Evolutionary conservation across 2,888 invertebrate genomes (phyloP).

Genomic region (Oasisia sp.): DNA sequence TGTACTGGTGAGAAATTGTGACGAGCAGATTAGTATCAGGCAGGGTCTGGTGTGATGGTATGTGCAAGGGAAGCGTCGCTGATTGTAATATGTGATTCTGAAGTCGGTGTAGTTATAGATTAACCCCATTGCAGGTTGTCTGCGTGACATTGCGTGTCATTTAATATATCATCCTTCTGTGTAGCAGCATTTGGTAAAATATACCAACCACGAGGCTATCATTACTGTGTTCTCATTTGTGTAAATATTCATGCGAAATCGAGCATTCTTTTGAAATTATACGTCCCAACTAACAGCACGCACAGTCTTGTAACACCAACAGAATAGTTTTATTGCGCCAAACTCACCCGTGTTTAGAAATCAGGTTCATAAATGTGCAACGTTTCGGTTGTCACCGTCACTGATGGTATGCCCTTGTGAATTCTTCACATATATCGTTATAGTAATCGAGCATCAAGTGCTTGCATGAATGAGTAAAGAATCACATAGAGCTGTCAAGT

Average conservation of each 20-base stretch:
- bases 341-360: neutral
- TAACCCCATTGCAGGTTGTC: neutral
- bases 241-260: neutral
- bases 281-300: neutral
- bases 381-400: neutral
- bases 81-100: neutral
- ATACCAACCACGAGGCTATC: neutral
- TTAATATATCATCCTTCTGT: neutral
- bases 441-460: neutral
- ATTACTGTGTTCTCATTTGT: neutral
- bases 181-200: neutral
- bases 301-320: neutral
- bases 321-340: neutral
- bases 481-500: neutral
- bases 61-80: neutral
- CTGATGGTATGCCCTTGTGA: neutral
- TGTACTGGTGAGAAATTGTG: neutral
- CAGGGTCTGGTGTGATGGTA: neutral
- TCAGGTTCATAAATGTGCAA: neutral
- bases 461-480: neutral
- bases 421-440: neutral
- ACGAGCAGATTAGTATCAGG: neutral
- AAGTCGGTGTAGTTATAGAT: neutral
- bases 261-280: neutral
- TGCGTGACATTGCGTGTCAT: neutral